These are phyloP conservation scores for Scaptomyza tumidula DNA, from an alignment of 2,888 invertebrate genomes.

Conservation along the genomic window DNA sequence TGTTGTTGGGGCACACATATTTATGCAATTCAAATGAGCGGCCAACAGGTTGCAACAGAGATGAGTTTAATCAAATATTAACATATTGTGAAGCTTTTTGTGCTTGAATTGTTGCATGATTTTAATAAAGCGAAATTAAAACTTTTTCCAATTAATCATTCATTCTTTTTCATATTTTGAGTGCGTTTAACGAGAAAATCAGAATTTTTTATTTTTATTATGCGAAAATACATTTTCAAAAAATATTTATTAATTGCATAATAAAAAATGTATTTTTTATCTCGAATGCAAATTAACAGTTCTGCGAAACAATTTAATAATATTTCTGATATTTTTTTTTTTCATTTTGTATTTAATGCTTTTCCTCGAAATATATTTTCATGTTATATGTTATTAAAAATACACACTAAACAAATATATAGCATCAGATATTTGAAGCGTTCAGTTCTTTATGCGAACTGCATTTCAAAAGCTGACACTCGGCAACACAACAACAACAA, in stretches of 20 bases:
- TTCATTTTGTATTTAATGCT: background rate
- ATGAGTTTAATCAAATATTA: conserved; percentile 18
- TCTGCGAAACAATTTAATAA: too few species aligned
- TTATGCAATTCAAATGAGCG: conserved; percentile 31
- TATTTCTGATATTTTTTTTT: background rate
- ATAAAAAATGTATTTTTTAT: too few species aligned
- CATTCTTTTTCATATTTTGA: too few species aligned
- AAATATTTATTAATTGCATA: too few species aligned
- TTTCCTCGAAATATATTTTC: background rate
- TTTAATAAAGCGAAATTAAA: too few species aligned
- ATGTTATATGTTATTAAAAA: background rate
- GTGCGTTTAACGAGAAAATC: too few species aligned
- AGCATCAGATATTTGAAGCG: conserved; percentile 5
- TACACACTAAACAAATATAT: background rate
- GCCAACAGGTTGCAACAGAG: conserved; percentile 51
- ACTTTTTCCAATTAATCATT: too few species aligned
- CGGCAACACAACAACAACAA: conserved; percentile 23
- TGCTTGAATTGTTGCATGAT: background rate
- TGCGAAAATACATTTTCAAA: too few species aligned
- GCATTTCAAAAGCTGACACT: conserved; percentile 41
- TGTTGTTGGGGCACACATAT: conserved; percentile 20
- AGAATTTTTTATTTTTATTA: too few species aligned
- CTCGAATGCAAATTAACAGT: too few species aligned
- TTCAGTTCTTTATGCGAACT: conserved; percentile 19
- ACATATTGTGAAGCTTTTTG: background rate